Percentiles rank a stretch among this genome's conserved stretches.
phyloP scores from a whole-genome alignment of 2,113 vertebrate species.

The Corapipo altera region DNA sequence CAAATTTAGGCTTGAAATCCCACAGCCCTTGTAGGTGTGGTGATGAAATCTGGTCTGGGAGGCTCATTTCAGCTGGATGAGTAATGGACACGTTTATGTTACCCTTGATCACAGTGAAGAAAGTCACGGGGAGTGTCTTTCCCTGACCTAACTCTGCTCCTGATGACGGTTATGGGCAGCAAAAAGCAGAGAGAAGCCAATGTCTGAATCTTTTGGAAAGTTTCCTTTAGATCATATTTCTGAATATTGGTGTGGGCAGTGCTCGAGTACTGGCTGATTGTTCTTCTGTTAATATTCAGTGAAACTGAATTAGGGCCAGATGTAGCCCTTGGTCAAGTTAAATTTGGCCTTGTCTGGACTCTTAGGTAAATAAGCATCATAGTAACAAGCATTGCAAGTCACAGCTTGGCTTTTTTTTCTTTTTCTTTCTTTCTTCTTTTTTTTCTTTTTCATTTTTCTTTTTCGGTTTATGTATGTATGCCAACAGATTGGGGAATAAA shows the following conservation, averaged over 20 bases:
- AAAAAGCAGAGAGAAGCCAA: neutral
- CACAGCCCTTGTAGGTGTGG: neutral
- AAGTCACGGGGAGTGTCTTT: neutral
- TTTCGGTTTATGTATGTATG: neutral
- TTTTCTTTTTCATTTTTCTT: neutral
- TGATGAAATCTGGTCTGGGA: neutral
- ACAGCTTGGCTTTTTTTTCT: neutral
- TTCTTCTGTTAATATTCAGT: neutral
- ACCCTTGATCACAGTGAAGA: neutral
- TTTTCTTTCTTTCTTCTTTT: neutral
- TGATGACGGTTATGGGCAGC: neutral
- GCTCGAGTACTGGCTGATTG: neutral
- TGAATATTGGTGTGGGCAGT: neutral
- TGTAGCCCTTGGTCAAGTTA: neutral
- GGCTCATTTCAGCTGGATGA: conserved; percentile 4
- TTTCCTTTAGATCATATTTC: neutral
- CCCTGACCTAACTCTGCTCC: neutral
- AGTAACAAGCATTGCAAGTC: neutral
- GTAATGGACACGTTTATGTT: neutral
- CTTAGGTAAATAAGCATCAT: neutral
- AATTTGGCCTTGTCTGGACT: neutral
- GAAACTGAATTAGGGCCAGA: neutral
- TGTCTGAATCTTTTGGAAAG: neutral
- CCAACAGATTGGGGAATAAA: neutral
- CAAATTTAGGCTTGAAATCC: neutral